These are phyloP conservation scores for Ciconia boyciana DNA, from an alignment of 2,113 vertebrate species.

Conservation along the genomic window DNA sequence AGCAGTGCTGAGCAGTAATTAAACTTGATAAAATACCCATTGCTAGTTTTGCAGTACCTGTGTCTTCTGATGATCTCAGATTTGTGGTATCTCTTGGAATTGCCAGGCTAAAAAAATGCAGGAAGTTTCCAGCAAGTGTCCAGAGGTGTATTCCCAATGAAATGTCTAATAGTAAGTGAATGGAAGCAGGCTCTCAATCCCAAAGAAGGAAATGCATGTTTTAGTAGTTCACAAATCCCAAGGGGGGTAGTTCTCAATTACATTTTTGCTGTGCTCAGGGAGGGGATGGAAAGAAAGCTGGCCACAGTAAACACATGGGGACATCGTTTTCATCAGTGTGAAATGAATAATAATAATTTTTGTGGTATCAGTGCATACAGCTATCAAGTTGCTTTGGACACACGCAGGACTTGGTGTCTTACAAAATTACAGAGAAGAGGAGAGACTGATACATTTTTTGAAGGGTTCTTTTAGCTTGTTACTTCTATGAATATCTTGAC, in stretches of 20 bases:
- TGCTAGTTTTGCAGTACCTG: not conserved
- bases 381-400: not conserved
- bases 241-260: not conserved
- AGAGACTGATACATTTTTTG: not conserved
- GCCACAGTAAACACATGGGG: not conserved
- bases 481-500: not conserved
- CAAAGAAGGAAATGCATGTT: not conserved
- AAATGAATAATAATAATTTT: not conserved
- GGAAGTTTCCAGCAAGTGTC: not conserved
- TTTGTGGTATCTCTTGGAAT: not conserved
- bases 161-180: not conserved
- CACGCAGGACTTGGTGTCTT: accelerated
- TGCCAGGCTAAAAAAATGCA: not conserved
- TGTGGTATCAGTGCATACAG: not conserved
- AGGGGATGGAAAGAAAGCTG: not conserved
- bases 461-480: not conserved
- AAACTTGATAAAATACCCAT: not conserved
- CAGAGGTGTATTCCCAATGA: not conserved
- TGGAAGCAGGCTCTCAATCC: not conserved
- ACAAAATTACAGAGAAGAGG: not conserved
- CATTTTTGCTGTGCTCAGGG: not conserved
- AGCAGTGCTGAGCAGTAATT: not conserved
- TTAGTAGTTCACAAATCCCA: not conserved
- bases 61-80: not conserved
- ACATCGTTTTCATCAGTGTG: not conserved